Base-by-base conservation (phyloP, 2,113 vertebrate genomes). In the Uria lomvia region DNA sequence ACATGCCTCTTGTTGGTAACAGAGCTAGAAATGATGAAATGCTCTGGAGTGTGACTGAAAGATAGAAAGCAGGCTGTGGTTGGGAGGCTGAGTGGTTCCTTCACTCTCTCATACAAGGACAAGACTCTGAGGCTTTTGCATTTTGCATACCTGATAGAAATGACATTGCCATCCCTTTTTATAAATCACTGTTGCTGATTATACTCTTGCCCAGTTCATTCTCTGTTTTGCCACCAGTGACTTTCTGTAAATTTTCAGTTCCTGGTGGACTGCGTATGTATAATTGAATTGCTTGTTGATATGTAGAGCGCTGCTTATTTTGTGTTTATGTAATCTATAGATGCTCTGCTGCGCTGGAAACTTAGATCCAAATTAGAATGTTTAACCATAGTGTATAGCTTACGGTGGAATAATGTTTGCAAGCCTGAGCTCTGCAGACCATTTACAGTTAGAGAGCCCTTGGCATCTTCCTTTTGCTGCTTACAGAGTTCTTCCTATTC, bases 61-160 rank as follows among this genome's bases (percentile, higher is more conserved):
- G 95, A 88, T 96, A 97, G 96, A 97, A 97, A 97, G 93, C 79
- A 86, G 58, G 91, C 94, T 97, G 97, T 94, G 96, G 96, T 97
- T 96, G 93, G 71, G 94, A 96, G 94, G 78, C 94, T 92, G 86
- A 95, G 55, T 93, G 77, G 89, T 94, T 94, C 94, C 92, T 97
- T 94, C 76, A 23, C 83, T 96, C 91, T 84, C 77, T 94, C 36
- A 38, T 65, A 71, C 45, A 40, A 30, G 91, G 90, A 83, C 75
- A 92, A 68, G 83, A 36, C 86, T 97, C 93, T 96, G 93, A 97
- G 97, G 97, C 95, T 97, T 97, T 96, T 83, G 49, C 77, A 92
- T 91, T 97, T 97, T 97, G 96, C 96, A 97, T 97, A 96, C 89
- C 67, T 92, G 40, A 74, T 65, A 83, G 66, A 93, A 87, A 40